phyloP scores from a whole-genome alignment of 2,888 invertebrate genomes.

The Ametastegia equiseti region DNA sequence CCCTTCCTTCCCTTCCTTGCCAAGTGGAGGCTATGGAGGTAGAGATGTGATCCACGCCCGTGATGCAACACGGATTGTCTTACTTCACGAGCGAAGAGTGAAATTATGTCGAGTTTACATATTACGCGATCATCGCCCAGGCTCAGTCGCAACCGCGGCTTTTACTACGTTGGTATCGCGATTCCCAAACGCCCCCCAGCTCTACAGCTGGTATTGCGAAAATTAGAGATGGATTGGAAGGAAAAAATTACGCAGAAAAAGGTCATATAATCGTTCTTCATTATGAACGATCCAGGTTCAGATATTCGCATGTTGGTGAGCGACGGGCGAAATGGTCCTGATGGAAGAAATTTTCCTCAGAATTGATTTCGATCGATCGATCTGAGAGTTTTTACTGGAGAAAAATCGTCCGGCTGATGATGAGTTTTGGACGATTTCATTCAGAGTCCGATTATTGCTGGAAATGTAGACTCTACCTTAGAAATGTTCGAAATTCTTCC shows the following conservation, averaged over 20 bases:
- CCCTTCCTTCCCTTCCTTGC: no score
- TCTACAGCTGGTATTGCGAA: background rate
- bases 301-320: no score
- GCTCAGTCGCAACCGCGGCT: background rate
- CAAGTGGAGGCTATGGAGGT: constrained; percentile 59
- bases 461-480: no score
- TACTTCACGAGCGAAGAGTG: constrained; percentile 48
- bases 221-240: background rate
- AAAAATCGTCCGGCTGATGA: no score
- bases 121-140: constrained; percentile 20
- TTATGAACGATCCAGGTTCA: background rate
- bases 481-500: no score
- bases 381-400: no score
- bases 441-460: no score
- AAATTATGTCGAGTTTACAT: constrained; percentile 49
- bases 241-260: background rate
- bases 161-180: background rate
- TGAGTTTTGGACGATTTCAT: no score
- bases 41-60: constrained; percentile 71
- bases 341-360: no score
- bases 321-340: no score
- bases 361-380: no score
- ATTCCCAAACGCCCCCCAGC: constrained; percentile 3
- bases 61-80: constrained; percentile 67
- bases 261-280: background rate